Conservation (phyloP, 2,797 vertebrate species). For the Peromyscus melanophrys region DNA sequence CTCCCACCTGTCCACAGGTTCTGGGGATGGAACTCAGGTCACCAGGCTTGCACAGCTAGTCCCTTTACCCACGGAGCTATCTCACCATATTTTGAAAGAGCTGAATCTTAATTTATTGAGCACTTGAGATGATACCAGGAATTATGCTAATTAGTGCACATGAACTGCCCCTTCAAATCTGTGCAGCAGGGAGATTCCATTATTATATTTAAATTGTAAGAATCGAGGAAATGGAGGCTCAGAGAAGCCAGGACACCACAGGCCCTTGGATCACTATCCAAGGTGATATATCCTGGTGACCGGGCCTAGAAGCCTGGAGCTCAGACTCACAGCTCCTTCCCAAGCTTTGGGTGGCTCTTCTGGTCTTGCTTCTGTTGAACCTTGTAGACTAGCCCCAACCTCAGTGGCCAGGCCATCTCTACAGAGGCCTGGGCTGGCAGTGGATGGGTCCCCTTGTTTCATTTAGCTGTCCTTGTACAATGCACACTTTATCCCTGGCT, state of each 20-base stretch:
- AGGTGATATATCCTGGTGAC: no score
- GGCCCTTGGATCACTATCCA: no score
- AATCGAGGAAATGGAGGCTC: neutral
- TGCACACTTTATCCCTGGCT: conserved; percentile 41
- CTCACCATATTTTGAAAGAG: neutral
- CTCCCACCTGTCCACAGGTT: neutral
- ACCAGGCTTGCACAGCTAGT: neutral
- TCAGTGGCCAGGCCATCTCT: neutral
- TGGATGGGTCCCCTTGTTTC: neutral
- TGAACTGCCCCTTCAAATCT: neutral
- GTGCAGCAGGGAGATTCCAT: neutral
- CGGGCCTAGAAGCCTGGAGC: neutral
- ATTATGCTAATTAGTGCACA: neutral
- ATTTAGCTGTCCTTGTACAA: neutral
- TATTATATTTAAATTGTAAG: neutral
- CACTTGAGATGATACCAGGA: neutral
- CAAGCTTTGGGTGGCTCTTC: neutral
- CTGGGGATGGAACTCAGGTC: neutral
- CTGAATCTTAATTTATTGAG: neutral
- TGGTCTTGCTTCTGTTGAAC: neutral
- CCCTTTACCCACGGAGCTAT: neutral
- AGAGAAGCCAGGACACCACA: neutral
- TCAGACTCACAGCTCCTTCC: rapidly evolving
- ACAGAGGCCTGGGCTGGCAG: neutral
- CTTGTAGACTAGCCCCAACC: neutral